These are phyloP conservation scores for Pecten maximus DNA, from an alignment of 2,888 invertebrate species.

Conservation along the genomic window DNA sequence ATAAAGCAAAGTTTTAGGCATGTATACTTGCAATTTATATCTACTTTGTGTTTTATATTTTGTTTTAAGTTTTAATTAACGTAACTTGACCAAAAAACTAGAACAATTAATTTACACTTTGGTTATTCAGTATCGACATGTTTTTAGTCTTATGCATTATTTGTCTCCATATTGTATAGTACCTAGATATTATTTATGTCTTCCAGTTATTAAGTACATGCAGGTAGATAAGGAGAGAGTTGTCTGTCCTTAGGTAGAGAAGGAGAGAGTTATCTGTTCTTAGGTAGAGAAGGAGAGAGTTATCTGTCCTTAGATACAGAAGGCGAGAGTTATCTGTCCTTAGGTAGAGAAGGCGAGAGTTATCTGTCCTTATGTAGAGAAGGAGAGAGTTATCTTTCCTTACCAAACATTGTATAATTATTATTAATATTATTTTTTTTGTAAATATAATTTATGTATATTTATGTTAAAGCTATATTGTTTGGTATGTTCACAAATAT, in stretches of 20 bases:
- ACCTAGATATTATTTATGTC: constrained; percentile 19
- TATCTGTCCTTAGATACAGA: background rate
- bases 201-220: background rate
- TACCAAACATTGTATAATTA: background rate
- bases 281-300: background rate
- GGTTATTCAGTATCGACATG: background rate
- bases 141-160: background rate
- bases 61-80: background rate
- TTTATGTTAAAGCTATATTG: background rate
- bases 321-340: background rate
- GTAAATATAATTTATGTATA: constrained; percentile 30
- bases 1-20: background rate
- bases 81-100: background rate
- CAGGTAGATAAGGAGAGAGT: background rate
- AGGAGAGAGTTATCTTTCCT: too few relatives aligned
- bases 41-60: background rate
- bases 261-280: background rate
- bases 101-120: constrained; percentile 26
- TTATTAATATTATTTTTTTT: background rate
- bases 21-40: constrained; percentile 13
- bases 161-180: background rate
- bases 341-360: background rate
- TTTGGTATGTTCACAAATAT: background rate
- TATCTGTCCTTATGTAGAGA: too few relatives aligned
- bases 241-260: background rate